Evolutionary conservation across 92 coral and sea anemone species (phyloP).

Genomic region (Nematostella vectensis): DNA sequence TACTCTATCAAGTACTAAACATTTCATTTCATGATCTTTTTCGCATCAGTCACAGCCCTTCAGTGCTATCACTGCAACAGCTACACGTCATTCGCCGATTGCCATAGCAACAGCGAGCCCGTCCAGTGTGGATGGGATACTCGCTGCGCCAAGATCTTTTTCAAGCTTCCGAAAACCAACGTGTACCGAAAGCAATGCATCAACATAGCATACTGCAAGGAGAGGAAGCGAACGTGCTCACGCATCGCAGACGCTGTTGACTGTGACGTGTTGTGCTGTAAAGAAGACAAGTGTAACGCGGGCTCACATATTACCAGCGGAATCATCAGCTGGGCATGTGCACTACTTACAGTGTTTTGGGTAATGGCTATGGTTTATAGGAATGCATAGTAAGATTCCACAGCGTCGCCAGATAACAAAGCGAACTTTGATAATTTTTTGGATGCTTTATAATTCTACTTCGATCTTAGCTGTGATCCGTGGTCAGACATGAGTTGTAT

Average conservation of each 20-base stretch:
- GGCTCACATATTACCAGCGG: conserved; percentile 28
- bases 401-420: too few relatives aligned
- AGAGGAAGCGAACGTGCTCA: conserved; percentile 33
- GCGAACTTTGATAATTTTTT: too few relatives aligned
- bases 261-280: conserved; percentile 38
- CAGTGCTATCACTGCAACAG: conserved; percentile 23
- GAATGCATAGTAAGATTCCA: too few relatives aligned
- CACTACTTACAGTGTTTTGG: not conserved
- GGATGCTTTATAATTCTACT: too few relatives aligned
- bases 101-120: conserved; percentile 15
- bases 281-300: conserved; percentile 36
- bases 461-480: too few relatives aligned
- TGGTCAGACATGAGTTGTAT: too few relatives aligned
- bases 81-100: conserved; percentile 19
- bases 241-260: conserved; percentile 16
- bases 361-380: conserved; percentile 1
- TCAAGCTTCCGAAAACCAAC: conserved; percentile 15
- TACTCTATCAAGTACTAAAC: too few relatives aligned
- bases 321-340: conserved; percentile 21
- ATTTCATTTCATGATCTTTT: not conserved
- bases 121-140: conserved; percentile 5
- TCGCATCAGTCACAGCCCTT: conserved; percentile 14
- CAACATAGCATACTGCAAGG: conserved; percentile 37
- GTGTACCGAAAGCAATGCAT: conserved; percentile 43
- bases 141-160: conserved; percentile 30